A percentile compares a stretch with the other conserved stretches of the same genome.
Conservation (phyloP, 2,888 invertebrate genomes). For the Agrenia bidenticulata region DNA sequence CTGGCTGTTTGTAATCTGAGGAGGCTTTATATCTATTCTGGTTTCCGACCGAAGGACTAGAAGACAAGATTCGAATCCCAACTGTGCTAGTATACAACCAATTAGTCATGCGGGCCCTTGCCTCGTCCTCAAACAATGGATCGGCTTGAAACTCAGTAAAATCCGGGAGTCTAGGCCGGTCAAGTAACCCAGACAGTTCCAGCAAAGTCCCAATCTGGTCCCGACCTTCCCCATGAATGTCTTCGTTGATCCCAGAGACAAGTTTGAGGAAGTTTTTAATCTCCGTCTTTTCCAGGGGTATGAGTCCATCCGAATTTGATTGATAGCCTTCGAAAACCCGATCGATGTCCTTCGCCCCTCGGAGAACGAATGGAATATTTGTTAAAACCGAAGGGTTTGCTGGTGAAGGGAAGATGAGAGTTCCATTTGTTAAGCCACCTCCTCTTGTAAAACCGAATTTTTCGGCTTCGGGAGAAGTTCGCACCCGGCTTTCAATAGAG, state of each 20-base stretch:
- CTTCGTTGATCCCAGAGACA: conserved; percentile 1
- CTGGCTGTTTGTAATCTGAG: no score
- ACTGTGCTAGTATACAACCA: conserved; percentile 14
- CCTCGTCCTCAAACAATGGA: neutral
- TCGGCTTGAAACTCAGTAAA: neutral
- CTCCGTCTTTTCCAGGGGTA: conserved; percentile 2
- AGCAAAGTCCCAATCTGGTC: neutral
- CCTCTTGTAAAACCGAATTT: neutral
- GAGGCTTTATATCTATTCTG: no score
- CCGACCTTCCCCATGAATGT: conserved; percentile 2
- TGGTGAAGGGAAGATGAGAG: conserved; percentile 7
- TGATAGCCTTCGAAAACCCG: neutral
- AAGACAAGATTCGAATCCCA: neutral
- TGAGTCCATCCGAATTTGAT: neutral
- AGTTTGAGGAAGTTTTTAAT: conserved; percentile 7
- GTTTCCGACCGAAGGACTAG: no score
- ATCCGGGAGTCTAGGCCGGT: neutral
- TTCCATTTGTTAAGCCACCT: conserved; percentile 4
- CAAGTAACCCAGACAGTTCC: neutral
- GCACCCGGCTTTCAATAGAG: conserved; percentile 8
- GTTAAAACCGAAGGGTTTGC: neutral
- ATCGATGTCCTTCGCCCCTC: neutral
- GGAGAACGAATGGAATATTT: conserved; percentile 4
- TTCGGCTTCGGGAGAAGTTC: neutral
- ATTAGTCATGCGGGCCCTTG: neutral